Evolutionary conservation across 2,888 invertebrate species (phyloP).

Genomic region (Drosophila nigricruria): DNA sequence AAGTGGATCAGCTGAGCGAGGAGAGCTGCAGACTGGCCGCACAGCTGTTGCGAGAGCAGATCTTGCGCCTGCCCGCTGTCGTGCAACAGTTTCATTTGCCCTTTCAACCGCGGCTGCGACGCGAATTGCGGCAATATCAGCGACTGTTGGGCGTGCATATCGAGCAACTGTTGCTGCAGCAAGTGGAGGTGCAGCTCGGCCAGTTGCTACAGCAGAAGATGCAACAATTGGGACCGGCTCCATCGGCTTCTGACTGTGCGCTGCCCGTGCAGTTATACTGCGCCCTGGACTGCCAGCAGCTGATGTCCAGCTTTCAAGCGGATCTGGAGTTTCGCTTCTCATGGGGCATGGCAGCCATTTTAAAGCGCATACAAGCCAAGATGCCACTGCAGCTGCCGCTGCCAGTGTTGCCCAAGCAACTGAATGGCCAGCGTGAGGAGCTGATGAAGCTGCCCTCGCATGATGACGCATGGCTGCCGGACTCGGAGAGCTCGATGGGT

Average conservation of each 20-base stretch:
- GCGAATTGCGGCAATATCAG: constrained; percentile 95
- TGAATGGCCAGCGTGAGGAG: constrained; percentile 59
- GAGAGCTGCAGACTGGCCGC: constrained; percentile 96
- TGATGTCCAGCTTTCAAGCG: constrained; percentile 97
- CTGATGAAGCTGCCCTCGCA: constrained; percentile 76
- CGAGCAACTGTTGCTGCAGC: constrained; percentile 93
- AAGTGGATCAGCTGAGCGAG: constrained; percentile 96
- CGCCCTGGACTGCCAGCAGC: constrained; percentile 96
- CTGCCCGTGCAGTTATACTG: constrained; percentile 96
- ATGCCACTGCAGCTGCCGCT: constrained; percentile 84
- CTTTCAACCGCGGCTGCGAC: constrained; percentile 93
- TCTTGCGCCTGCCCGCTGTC: constrained; percentile 93
- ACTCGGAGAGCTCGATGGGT: constrained; percentile 96
- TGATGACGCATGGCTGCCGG: constrained; percentile 88
- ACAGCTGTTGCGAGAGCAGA: constrained; percentile 98
- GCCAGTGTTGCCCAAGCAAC: constrained; percentile 19
- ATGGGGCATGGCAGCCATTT: constrained; percentile 95
- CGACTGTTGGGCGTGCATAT: constrained; percentile 95
- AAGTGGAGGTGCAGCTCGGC: constrained; percentile 93
- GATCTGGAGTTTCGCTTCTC: constrained; percentile 98
- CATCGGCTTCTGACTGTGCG: constrained; percentile 85
- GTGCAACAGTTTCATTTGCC: constrained; percentile 95
- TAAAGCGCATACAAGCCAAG: constrained; percentile 92
- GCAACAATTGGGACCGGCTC: constrained; percentile 86
- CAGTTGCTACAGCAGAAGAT: constrained; percentile 93